Evolutionary conservation across 2,113 vertebrate species (phyloP).

Genomic region (Paradoxurus hermaphroditus): DNA sequence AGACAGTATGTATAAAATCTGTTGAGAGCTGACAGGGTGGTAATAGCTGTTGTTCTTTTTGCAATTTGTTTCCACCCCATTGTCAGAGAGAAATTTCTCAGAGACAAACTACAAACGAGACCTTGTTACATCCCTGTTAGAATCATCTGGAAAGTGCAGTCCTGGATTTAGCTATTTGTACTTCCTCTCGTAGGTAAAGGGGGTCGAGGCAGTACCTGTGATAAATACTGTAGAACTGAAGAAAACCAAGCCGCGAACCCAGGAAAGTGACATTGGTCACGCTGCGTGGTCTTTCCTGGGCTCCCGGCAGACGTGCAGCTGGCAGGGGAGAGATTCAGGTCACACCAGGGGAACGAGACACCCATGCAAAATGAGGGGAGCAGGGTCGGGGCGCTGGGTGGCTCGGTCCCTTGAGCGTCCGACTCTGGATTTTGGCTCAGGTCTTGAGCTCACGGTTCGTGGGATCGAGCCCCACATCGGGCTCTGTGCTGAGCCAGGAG

Average conservation of each 20-base stretch:
- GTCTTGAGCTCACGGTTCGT: too few relatives aligned
- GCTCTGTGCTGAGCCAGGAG: too few relatives aligned
- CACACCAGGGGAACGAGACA: neutral
- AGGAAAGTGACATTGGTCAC: neutral
- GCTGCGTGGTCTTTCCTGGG: neutral
- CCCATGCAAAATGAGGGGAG: accelerated
- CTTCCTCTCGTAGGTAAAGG: neutral
- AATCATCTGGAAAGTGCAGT: neutral
- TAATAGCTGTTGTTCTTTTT: neutral
- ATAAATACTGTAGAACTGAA: neutral
- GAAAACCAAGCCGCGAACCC: neutral
- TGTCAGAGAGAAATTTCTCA: neutral
- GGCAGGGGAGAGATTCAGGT: too few relatives aligned
- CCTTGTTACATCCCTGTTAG: neutral
- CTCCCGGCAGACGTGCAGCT: neutral
- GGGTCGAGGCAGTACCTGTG: neutral
- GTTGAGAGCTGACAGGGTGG: neutral
- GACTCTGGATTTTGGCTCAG: too few relatives aligned
- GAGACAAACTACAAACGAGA: neutral
- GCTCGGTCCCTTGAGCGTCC: too few relatives aligned
- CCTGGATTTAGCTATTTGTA: neutral
- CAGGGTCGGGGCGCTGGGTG: accelerated
- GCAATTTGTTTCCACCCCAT: neutral
- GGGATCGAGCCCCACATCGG: too few relatives aligned
- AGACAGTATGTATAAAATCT: neutral